Base-by-base conservation (phyloP, 2,113 vertebrate species). In the Bos javanicus region DNA sequence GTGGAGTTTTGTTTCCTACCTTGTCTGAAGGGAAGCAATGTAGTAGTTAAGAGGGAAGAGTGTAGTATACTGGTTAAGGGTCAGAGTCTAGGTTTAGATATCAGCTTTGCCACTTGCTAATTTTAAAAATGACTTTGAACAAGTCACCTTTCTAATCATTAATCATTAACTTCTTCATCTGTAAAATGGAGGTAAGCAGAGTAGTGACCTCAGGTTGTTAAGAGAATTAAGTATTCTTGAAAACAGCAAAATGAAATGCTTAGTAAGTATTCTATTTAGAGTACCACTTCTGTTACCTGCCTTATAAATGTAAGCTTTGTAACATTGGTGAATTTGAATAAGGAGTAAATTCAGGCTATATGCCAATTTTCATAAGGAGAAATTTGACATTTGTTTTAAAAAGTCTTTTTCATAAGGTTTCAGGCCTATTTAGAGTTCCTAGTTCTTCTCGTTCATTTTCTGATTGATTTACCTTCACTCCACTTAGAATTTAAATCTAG, bases 81-180 rank as follows among this genome's bases (percentile, higher is more conserved):
- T 64, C 15, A 95, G 54, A 93, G 48, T 74, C 25, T 57, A 50
- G 25, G 39, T 25, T 93, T 71, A 64, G 2, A 17, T 64, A 39
- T 21, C 46, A 90, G 43, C 43, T 90, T 43, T 96, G 50, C 21
- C 7, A n/a, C 50, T 62, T 64, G 14, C 30, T 91, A 19, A 60
- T 97, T 97, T 94, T 84, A 87, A 82, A 91, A 94, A 52, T 87
- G 26, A 62, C 28, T 62, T 97, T 56, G 52, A 88, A 28, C 50
- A 96, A 96, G 83, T 93, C 80, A 95, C 12, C 28, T 92, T 92
- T 46, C 33, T 60, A 82, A 57, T 92, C 62, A 94, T 86, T 54
- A 76, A 52, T 92, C 62, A 94, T 82, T 57, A 26, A 21, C 95
- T 87, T 94, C 71, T 94, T 87, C 57, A 96, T 62, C 46, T 90